These are phyloP conservation scores for Eptesicus fuscus DNA, from an alignment of 2,113 vertebrate genomes.

Conservation along the genomic window DNA sequence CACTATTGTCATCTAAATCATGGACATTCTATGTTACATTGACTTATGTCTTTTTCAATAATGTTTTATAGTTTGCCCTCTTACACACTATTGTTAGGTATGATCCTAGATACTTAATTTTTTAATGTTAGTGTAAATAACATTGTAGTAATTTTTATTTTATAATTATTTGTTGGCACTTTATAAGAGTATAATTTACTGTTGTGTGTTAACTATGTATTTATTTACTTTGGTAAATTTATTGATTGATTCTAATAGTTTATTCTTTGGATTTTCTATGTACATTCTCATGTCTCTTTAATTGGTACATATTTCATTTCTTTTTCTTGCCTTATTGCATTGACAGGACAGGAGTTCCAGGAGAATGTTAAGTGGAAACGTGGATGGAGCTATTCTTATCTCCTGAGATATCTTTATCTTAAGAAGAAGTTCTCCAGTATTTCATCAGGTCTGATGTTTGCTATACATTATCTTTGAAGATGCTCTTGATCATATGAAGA, in stretches of 20 bases:
- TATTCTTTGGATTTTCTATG: background rate
- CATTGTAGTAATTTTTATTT: constrained; percentile 1
- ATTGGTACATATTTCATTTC: background rate
- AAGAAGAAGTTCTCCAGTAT: background rate
- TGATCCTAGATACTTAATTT: background rate
- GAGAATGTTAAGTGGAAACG: background rate
- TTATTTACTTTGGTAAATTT: background rate
- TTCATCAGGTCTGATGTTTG: background rate
- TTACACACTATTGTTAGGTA: background rate
- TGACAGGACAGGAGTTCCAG: background rate
- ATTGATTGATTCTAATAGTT: background rate
- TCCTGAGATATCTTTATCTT: background rate
- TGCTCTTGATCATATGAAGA: background rate
- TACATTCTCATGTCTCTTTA: background rate
- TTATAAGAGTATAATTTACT: background rate
- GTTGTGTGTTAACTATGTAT: background rate
- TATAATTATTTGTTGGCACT: background rate
- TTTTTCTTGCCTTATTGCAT: constrained; percentile 18
- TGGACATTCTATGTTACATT: background rate
- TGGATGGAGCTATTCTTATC: background rate
- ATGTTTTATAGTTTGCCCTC: background rate
- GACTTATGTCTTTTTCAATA: background rate
- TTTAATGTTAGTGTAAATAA: background rate
- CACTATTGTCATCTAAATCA: background rate
- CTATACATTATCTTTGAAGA: constrained; percentile 3